Conservation (phyloP, 2,888 invertebrate species). For the Endomychus coccineus region DNA sequence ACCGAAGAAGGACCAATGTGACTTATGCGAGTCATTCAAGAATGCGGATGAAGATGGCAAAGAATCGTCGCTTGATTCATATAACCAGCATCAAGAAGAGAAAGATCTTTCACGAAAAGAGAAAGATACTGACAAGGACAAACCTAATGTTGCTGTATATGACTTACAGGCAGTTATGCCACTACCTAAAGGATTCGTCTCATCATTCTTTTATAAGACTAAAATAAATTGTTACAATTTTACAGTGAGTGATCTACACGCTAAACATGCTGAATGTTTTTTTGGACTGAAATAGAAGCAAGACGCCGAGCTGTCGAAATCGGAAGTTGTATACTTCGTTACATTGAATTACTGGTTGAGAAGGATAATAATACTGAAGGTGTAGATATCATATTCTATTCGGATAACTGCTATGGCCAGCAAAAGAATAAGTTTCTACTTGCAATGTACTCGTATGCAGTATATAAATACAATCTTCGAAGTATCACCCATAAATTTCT, state of each 20-base stretch:
- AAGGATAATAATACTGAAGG: too few species aligned
- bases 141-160: conserved; percentile 21
- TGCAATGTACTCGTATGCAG: conserved; percentile 10
- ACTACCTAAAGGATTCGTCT: conserved; percentile 23
- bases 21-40: conserved; percentile 14
- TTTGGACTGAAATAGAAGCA: conserved; percentile 4
- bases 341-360: too few species aligned
- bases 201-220: conserved; percentile 24
- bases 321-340: too few species aligned
- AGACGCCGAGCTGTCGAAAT: conserved; percentile 3
- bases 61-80: conserved; percentile 14
- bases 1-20: conserved; percentile 21
- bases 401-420: conserved; percentile 12
- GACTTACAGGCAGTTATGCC: conserved; percentile 26
- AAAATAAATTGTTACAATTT: conserved; percentile 24
- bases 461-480: background rate
- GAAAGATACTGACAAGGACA: conserved; percentile 21
- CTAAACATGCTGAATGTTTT: conserved; percentile 1
- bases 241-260: conserved; percentile 18
- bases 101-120: conserved; percentile 21
- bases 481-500: conserved; percentile 31
- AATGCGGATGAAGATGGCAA: conserved; percentile 16
- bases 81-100: conserved; percentile 20
- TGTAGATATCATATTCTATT: conserved; percentile 9
- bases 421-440: conserved; percentile 12